These are phyloP conservation scores for Megalonaias nervosa DNA, from an alignment of 1,140 invertebrate genomes.

Conservation along the genomic window DNA sequence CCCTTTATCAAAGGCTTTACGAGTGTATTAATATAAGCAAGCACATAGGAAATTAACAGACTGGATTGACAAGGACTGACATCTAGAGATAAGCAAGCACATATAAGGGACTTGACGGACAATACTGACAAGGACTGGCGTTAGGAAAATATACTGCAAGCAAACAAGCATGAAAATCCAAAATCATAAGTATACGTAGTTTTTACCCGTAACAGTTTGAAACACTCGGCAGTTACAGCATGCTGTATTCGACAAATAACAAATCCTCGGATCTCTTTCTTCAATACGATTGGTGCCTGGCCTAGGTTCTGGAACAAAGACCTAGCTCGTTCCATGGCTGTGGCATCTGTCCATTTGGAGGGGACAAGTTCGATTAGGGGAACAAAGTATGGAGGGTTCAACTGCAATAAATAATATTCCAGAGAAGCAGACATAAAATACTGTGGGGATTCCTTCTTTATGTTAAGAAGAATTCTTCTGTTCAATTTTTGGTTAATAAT, in stretches of 20 bases:
- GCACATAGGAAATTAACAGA: too few relatives aligned
- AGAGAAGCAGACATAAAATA: background rate
- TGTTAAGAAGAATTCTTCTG: background rate
- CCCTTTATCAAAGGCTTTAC: too few relatives aligned
- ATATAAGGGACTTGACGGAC: too few relatives aligned
- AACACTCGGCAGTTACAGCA: constrained; percentile 93
- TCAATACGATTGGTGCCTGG: constrained; percentile 87
- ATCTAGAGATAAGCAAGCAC: too few relatives aligned
- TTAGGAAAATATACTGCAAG: too few relatives aligned
- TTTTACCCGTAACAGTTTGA: constrained; percentile 81
- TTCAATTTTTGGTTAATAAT: background rate
- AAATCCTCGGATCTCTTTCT: constrained; percentile 91
- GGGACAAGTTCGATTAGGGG: constrained; percentile 94
- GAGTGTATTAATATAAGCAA: too few relatives aligned
- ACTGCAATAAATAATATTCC: constrained; percentile 68
- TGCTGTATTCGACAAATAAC: constrained; percentile 95
- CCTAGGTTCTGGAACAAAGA: constrained; percentile 88
- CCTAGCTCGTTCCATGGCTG: constrained; percentile 79
- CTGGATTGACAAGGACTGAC: too few relatives aligned
- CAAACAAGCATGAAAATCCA: background rate
- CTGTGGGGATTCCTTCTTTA: background rate
- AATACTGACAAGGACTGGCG: too few relatives aligned
- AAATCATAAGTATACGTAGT: background rate
- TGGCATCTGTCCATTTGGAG: constrained; percentile 84
- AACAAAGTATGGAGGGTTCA: constrained; percentile 96